Base-by-base conservation (phyloP, 2,797 vertebrate species). In the Gastrophryne carolinensis region DNA sequence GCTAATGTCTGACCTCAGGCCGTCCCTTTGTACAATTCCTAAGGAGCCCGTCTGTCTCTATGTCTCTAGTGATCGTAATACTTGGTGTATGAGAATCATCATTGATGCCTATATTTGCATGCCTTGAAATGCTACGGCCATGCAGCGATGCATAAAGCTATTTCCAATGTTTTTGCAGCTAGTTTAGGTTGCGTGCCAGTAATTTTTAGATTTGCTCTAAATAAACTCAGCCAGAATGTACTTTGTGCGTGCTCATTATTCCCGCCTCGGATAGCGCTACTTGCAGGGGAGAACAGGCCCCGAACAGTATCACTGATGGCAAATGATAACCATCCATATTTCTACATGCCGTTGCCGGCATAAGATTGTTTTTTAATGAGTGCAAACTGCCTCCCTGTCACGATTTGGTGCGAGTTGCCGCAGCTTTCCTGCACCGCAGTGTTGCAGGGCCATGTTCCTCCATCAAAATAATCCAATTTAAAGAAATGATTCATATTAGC, bases 391-490 rank as follows among this genome's bases (percentile, higher is more conserved):
- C 80, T 75, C 64, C 49, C 82, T 78, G 80, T 81, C 84, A 78
- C 81, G 84, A 84, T 80, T 80, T 52, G 77, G 82, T 79, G 50
- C 32, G 47, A 85, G 80, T 78, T 82, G 62, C 74, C 74, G 79
- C 75, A 63, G 83, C 83, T 86, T 73, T 84, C 84, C 83, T 79
- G 81, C 66, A 67, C 81, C 81, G 67, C 70, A 4, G 0, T 72
- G 80, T 79, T 83, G 82, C 82, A 27, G 1, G 82, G 81, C 82
- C 83, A 84, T 80, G 64, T 6, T 80, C 84, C 80, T 82, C 86
- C 82, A 83, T 88, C 85, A 83, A 82, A 87, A 87, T 86, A 88
- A 89, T 87, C 83, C 86, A 86, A 89, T 86, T 87, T 86, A 87
- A 85, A 81, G 82, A 85, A 86, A 87, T 86, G 81, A 89, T 87